Conservation (phyloP, 2,113 vertebrate species). For the Brienomyrus longianalis region DNA sequence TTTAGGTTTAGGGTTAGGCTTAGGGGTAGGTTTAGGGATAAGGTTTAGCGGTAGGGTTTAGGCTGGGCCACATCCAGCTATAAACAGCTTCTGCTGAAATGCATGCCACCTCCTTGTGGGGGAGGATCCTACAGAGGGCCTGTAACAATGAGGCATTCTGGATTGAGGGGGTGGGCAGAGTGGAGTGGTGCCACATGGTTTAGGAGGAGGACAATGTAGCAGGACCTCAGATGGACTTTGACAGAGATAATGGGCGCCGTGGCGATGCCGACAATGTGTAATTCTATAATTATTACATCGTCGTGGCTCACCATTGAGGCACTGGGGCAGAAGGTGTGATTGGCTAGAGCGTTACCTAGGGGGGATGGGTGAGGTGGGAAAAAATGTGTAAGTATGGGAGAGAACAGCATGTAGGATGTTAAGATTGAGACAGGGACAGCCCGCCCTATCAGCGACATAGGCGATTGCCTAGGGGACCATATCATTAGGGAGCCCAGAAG, state of each 20-base stretch:
- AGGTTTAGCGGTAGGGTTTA: not conserved
- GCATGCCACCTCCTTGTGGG: not conserved
- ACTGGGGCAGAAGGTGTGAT: not conserved
- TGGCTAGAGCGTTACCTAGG: not conserved
- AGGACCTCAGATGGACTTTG: slow-evolving; percentile 1
- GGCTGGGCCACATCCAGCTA: not conserved
- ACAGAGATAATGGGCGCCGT: not conserved
- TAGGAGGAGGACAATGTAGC: not conserved
- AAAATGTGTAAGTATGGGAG: not conserved
- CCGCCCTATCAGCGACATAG: not conserved
- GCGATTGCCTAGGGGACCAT: not conserved
- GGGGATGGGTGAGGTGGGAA: not conserved
- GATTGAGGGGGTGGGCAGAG: not conserved
- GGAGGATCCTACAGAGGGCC: not conserved
- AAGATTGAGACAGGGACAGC: not conserved
- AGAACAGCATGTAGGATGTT: not conserved
- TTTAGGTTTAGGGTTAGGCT: not conserved
- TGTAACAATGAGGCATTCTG: not conserved
- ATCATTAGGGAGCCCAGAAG: not conserved
- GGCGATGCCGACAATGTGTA: not conserved
- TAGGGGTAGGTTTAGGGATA: too few species aligned
- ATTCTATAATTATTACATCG: not conserved
- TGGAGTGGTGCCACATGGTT: not conserved
- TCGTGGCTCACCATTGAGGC: not conserved
- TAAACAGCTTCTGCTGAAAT: not conserved